Conservation (phyloP, 2,113 vertebrate species). For the Synchiropus splendidus region DNA sequence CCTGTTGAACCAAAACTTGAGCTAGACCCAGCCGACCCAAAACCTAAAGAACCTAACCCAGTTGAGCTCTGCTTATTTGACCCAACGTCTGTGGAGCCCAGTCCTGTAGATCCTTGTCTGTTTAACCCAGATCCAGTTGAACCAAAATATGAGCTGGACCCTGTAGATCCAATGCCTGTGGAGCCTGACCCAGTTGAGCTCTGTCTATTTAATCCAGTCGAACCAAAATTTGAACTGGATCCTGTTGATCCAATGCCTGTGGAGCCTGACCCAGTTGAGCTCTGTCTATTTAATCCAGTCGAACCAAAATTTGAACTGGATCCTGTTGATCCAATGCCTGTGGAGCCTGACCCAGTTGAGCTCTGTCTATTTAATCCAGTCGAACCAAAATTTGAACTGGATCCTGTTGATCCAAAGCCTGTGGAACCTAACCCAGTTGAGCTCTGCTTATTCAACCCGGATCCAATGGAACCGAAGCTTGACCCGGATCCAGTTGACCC, state of each 20-base stretch:
- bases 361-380: background rate
- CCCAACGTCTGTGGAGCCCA: background rate
- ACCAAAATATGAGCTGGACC: background rate
- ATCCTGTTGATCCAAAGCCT: background rate
- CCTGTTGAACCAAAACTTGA: slow-evolving; percentile 8
- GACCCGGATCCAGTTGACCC: no score
- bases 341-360: background rate
- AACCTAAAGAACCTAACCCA: slow-evolving; percentile 7
- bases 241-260: background rate
- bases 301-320: slow-evolving; percentile 5
- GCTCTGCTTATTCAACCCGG: no score
- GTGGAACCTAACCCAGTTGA: background rate
- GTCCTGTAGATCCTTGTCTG: background rate
- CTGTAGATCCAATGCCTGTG: background rate
- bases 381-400: slow-evolving; percentile 2
- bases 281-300: background rate
- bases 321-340: slow-evolving; percentile 4
- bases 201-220: background rate
- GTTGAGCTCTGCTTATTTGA: slow-evolving; percentile 6
- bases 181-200: background rate
- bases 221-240: background rate
- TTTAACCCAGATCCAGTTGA: slow-evolving; percentile 9
- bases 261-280: background rate
- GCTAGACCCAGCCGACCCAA: background rate
- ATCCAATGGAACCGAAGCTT: no score